A percentile compares a stretch with the other conserved stretches of the same genome.
Conservation (phyloP, 2,888 invertebrate genomes). For the Ennomos erosarius region DNA sequence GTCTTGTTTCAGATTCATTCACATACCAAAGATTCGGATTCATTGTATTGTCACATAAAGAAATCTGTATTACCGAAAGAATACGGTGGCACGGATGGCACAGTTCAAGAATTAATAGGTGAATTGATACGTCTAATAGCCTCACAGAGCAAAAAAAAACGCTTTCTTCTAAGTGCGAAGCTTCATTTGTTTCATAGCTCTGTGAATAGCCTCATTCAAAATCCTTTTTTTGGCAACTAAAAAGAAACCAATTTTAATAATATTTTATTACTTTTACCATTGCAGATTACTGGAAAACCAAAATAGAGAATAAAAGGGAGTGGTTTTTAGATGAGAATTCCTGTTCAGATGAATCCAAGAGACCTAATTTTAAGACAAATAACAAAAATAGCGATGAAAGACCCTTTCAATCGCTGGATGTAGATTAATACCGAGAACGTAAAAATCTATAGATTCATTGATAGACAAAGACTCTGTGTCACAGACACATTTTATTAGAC, state of each 20-base stretch:
- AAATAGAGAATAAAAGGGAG: slow-evolving; percentile 26
- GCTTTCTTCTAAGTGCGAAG: too few relatives aligned
- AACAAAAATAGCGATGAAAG: slow-evolving; percentile 10
- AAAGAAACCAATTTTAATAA: neutral
- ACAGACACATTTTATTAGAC: too few relatives aligned
- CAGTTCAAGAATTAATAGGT: slow-evolving; percentile 35
- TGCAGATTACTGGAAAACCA: slow-evolving; percentile 30
- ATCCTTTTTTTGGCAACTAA: too few relatives aligned
- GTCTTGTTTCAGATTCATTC: slow-evolving; percentile 28
- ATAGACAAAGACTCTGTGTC: too few relatives aligned
- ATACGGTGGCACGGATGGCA: slow-evolving; percentile 38
- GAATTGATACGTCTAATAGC: slow-evolving; percentile 5
- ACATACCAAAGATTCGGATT: slow-evolving; percentile 24
- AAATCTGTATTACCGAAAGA: slow-evolving; percentile 37
- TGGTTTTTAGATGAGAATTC: slow-evolving; percentile 34
- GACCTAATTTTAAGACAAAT: slow-evolving; percentile 14
- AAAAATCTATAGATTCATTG: neutral
- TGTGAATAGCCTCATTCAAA: neutral
- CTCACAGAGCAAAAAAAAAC: too few relatives aligned
- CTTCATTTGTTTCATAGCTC: too few relatives aligned
- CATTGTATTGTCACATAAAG: slow-evolving; percentile 30
- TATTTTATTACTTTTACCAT: neutral
- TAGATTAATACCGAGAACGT: neutral
- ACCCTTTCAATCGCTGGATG: slow-evolving; percentile 7
- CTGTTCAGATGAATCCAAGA: slow-evolving; percentile 32